These are phyloP conservation scores for Cirrhinus molitorella DNA, from an alignment of 2,797 vertebrate species.

Conservation along the genomic window DNA sequence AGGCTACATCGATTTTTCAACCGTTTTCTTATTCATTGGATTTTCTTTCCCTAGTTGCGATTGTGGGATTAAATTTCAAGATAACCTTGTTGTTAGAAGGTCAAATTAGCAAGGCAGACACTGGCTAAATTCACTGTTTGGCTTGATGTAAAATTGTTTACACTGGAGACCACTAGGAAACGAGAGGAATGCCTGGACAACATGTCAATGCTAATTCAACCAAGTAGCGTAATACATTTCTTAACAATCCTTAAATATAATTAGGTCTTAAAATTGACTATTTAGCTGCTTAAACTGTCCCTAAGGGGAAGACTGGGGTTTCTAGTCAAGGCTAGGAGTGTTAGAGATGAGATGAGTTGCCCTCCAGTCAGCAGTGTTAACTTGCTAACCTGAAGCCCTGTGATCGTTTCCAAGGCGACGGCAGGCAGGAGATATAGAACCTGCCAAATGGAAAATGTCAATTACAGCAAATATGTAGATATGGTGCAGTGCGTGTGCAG, in stretches of 20 bases:
- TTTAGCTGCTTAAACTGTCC: slow-evolving; percentile 77
- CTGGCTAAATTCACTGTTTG: slow-evolving; percentile 17
- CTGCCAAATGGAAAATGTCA: slow-evolving; percentile 97
- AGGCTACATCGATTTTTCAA: slow-evolving; percentile 50
- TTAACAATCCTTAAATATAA: slow-evolving; percentile 79
- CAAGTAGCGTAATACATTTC: slow-evolving; percentile 70
- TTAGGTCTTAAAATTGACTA: slow-evolving; percentile 73
- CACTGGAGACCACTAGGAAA: neutral
- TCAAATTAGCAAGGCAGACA: slow-evolving; percentile 34
- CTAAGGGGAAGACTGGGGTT: slow-evolving; percentile 68
- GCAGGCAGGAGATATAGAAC: slow-evolving; percentile 79
- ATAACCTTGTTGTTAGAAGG: slow-evolving; percentile 43
- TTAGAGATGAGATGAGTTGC: slow-evolving; percentile 64
- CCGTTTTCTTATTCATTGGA: slow-evolving; percentile 27
- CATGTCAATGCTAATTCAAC: neutral
- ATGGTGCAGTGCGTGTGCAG: slow-evolving; percentile 47
- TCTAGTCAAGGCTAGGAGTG: slow-evolving; percentile 71
- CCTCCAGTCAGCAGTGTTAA: slow-evolving; percentile 48
- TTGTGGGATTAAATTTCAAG: slow-evolving; percentile 1
- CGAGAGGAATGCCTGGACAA: slow-evolving; percentile 6
- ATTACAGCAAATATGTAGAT: slow-evolving; percentile 87
- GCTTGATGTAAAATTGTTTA: neutral
- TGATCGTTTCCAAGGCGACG: slow-evolving; percentile 88
- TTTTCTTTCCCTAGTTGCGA: slow-evolving; percentile 14
- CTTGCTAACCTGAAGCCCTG: slow-evolving; percentile 66